Percentiles rank a stretch among this genome's conserved stretches.
Evolutionary conservation across 2,888 invertebrate species (phyloP).

Genomic region (Pandemis cinnamomeana): DNA sequence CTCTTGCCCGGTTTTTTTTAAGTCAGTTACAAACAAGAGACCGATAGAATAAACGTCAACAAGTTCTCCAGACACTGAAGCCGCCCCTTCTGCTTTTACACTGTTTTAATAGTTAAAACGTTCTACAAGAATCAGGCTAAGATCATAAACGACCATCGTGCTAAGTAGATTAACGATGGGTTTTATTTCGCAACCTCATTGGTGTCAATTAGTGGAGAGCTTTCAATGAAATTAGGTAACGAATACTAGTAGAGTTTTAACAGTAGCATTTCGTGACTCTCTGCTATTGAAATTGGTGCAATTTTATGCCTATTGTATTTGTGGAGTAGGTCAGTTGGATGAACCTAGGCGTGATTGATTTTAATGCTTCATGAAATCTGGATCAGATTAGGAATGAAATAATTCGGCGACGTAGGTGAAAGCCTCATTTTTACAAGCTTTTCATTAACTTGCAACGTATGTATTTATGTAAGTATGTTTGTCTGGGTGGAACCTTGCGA

Average conservation of each 20-base stretch:
- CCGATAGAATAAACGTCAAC: not conserved
- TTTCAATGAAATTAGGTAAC: conserved; percentile 17
- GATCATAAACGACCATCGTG: conserved; percentile 7
- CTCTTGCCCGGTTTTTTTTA: too few relatives aligned
- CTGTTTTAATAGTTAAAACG: conserved; percentile 4
- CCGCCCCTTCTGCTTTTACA: not conserved
- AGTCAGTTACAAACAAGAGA: too few relatives aligned
- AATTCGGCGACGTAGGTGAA: too few relatives aligned
- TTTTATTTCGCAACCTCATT: conserved; percentile 20
- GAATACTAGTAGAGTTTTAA: conserved; percentile 14
- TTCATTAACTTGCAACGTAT: too few relatives aligned
- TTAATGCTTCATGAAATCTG: not conserved
- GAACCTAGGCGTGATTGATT: not conserved
- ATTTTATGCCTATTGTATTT: not conserved
- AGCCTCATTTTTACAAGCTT: too few relatives aligned
- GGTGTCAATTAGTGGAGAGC: conserved; percentile 15
- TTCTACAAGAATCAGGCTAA: conserved; percentile 8
- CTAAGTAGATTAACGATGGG: conserved; percentile 20
- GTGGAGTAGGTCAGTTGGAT: conserved; percentile 9
- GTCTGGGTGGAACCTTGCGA: too few relatives aligned
- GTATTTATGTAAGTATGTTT: not conserved
- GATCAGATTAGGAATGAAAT: not conserved
- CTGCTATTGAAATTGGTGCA: conserved; percentile 8
- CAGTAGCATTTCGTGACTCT: conserved; percentile 13
- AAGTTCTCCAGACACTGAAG: not conserved